Conservation (phyloP, 1,140 invertebrate genomes). For the Brachionus koreanus region DNA sequence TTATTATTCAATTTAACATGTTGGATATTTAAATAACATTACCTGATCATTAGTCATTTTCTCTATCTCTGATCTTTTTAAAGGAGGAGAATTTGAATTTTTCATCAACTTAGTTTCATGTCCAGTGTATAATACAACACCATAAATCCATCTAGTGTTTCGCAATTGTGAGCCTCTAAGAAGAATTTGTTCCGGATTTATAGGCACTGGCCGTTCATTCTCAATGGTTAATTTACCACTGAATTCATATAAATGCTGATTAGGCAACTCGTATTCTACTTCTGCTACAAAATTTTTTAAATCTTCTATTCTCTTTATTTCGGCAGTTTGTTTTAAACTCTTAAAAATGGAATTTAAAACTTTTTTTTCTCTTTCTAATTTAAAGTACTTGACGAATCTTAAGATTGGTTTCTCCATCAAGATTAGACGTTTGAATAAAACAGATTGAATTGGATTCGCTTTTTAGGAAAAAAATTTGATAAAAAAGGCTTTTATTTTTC, state of each 20-base stretch:
- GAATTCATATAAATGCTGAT: conserved; percentile 92
- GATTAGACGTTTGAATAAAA: conserved; percentile 97
- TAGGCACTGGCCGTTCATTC: conserved; percentile 60
- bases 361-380: not conserved
- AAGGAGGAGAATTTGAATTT: conserved; percentile 65
- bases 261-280: conserved; percentile 86
- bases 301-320: conserved; percentile 73
- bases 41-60: conserved; percentile 71
- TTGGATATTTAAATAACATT: not conserved
- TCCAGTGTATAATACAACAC: conserved; percentile 88
- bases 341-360: not conserved
- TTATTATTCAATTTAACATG: too few species aligned
- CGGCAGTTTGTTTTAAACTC: conserved; percentile 23
- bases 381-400: conserved; percentile 77
- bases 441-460: conserved; percentile 95
- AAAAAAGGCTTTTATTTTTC: not conserved
- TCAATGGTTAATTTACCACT: conserved; percentile 70
- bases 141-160: conserved; percentile 48
- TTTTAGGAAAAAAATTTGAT: conserved; percentile 59
- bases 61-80: conserved; percentile 89
- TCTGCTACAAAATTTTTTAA: conserved; percentile 70
- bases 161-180: conserved; percentile 46
- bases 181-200: conserved; percentile 88
- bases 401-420: conserved; percentile 98
- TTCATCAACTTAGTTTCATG: conserved; percentile 93